Evolutionary conservation across 1,140 invertebrate species (phyloP), one percentile per base, ranked within the genome.

Genomic region (Semibalanus balanoides): DNA sequence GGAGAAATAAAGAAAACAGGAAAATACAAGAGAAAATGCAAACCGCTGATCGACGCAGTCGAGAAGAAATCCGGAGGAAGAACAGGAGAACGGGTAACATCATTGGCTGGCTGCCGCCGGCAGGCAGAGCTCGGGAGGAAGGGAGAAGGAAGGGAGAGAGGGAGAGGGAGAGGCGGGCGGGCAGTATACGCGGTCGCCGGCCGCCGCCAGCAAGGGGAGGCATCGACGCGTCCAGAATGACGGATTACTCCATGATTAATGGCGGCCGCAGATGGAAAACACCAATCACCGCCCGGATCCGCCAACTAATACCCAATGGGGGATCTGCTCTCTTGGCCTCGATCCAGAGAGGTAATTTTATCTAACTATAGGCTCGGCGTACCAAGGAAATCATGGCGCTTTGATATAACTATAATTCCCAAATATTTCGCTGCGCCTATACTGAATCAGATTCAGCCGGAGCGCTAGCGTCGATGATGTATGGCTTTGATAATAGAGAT

Each of bases 301-400:
- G 51, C 51, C 51, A 25, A 25, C 51, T 64, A 64, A 64, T 64
- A 25, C 51, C 51, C 51, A 64, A 64, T 64, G 51, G 51, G 11
- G 51, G 51, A 14, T 25, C 14, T 14, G 51, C 51, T 64, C 51
- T 64, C 51, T 25, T 64, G 51, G 51, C 51, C 51, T 19, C 51
- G 51, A 64, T 64, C 51, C 51, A 64, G 51, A 64, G 51, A 64
- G 51, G 51, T 64, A 64, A 64, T 64, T 64, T 64, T 64, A 64
- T 64, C 51, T 64, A 64, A 64, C 51, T 25, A 64, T 64, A 64
- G 51, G 51, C 51, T 64, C 51, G 51, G 14, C 51, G 51, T 25
- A 22, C 51, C 14, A 3, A 64, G 51, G 22, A 25, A 64, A 64
- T 64, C 51, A 64, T 64, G 22, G 51, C 51, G 51, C 51, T 64